Conservation (phyloP, 1,140 invertebrate genomes). For the Caenorhabditis brenneri region DNA sequence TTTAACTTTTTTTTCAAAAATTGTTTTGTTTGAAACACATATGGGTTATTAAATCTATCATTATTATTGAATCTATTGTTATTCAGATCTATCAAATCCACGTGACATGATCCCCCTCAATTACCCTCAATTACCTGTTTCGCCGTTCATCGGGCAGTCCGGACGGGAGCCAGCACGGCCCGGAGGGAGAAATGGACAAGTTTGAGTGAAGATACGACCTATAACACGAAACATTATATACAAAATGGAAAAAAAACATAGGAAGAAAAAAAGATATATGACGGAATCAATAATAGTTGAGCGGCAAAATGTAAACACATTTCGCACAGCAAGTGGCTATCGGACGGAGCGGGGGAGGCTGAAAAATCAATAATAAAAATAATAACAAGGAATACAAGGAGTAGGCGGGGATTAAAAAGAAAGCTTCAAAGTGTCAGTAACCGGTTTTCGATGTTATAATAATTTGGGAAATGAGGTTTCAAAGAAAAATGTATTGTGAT, state of each 20-base stretch:
- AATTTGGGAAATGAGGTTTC: too few relatives aligned
- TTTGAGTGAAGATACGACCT: conserved; percentile 31
- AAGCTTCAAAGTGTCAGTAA: background rate
- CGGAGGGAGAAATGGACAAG: background rate
- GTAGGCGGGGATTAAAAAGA: background rate
- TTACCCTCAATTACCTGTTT: background rate
- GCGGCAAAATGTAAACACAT: background rate
- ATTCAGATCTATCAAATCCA: too few relatives aligned
- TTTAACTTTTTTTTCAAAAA: background rate
- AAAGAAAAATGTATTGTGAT: background rate
- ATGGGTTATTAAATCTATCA: background rate
- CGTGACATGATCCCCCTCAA: background rate
- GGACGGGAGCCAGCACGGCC: conserved; percentile 26
- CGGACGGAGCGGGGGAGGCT: background rate
- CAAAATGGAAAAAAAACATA: background rate
- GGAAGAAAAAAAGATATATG: too few relatives aligned
- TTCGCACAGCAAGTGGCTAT: background rate
- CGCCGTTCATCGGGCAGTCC: conserved; percentile 13
- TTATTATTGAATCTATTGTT: background rate
- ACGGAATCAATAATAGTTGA: background rate
- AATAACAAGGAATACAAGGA: background rate
- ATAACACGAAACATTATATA: background rate
- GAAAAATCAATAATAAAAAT: conserved; percentile 26
- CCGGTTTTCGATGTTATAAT: conserved; percentile 8
- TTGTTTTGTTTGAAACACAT: background rate